phyloP scores from a whole-genome alignment of 2,888 invertebrate species.

The Didymodactylos carnosus region DNA sequence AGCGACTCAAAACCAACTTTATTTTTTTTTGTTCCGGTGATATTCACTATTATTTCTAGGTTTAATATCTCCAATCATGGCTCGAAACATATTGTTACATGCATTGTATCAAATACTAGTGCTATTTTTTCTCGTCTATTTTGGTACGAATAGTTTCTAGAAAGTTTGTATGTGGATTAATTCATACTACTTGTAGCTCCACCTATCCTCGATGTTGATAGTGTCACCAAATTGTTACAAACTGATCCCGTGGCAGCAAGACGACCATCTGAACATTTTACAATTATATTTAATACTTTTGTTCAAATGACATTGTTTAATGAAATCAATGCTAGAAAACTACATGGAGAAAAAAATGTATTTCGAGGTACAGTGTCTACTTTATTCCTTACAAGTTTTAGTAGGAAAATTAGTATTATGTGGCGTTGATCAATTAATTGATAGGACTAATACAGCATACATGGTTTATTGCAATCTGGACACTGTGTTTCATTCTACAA shows the following conservation, averaged over 20 bases:
- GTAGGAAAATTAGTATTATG: too few species aligned
- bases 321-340: conserved; percentile 97
- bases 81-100: conserved; percentile 96
- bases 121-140: conserved; percentile 77
- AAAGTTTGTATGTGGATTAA: not conserved
- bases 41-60: conserved; percentile 96
- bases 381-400: too few species aligned
- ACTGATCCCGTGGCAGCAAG: conserved; percentile 42
- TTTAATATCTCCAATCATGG: conserved; percentile 87
- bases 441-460: too few species aligned
- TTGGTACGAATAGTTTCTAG: conserved; percentile 42
- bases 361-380: too few species aligned
- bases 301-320: conserved; percentile 99
- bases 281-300: conserved; percentile 97
- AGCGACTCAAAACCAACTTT: too few species aligned
- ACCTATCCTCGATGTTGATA: not conserved
- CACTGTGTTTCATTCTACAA: conserved; percentile 1
- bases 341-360: conserved; percentile 94
- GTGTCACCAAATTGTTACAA: not conserved
- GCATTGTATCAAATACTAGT: conserved; percentile 81
- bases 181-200: too few species aligned
- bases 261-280: conserved; percentile 77
- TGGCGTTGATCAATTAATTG: too few species aligned
- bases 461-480: conserved; percentile 3
- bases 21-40: too few species aligned